These are phyloP conservation scores for Argyresthia albistria DNA, from an alignment of 2,888 invertebrate genomes.

Conservation along the genomic window DNA sequence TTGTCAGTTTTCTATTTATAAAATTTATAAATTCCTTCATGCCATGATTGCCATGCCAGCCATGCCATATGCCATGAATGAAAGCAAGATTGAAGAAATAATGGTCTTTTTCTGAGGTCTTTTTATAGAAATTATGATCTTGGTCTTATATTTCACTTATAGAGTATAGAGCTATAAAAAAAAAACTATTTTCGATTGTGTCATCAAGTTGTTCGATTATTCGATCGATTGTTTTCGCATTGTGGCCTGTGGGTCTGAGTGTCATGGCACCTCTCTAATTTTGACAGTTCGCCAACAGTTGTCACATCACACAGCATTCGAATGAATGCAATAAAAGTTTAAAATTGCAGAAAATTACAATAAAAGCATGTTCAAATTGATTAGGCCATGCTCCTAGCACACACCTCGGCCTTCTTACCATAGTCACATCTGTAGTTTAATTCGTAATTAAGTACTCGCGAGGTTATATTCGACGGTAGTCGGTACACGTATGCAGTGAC, in stretches of 20 bases:
- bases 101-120: too few relatives aligned
- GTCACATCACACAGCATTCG: not conserved
- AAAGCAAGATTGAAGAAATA: too few relatives aligned
- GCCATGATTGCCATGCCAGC: too few relatives aligned
- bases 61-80: too few relatives aligned
- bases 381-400: constrained; percentile 17
- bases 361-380: constrained; percentile 17
- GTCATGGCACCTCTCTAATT: not conserved
- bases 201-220: too few relatives aligned
- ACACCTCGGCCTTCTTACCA: constrained; percentile 11
- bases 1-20: not conserved
- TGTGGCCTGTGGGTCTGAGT: not conserved
- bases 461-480: constrained; percentile 3
- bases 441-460: not conserved
- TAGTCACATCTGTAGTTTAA: constrained; percentile 10
- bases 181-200: too few relatives aligned
- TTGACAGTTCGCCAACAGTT: not conserved
- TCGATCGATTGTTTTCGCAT: too few relatives aligned
- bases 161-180: too few relatives aligned
- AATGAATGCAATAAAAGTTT: not conserved
- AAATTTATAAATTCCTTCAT: too few relatives aligned
- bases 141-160: too few relatives aligned
- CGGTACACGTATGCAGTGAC: constrained; percentile 67
- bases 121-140: too few relatives aligned
- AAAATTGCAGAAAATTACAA: constrained; percentile 12